Evolutionary conservation across 2,113 vertebrate species (phyloP), one percentile per base, ranked within the genome.

Genomic region (Pteruthius melanotis): DNA sequence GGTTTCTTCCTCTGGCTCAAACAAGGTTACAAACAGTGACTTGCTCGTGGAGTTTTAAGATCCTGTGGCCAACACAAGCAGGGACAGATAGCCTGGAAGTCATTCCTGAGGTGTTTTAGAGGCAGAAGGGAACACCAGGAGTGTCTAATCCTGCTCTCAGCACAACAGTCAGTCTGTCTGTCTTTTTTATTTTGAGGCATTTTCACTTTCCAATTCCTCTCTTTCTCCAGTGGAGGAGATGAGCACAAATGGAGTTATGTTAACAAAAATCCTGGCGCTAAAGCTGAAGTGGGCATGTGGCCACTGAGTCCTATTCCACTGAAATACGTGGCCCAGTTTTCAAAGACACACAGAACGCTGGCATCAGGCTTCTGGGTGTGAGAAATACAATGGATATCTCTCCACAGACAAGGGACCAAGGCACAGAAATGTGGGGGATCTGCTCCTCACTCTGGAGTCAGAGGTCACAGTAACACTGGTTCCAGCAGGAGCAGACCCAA

Each of bases 341-440:
- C 78, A 54, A 39, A 91, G 69, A 27, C 30, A 50, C 21, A 21
- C 2, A 20, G 12, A 27, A 35, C 30, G 10, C 5, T 7, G 39
- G 47, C 63, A 87, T 7, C 27, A 21, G 70, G 26, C 33, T 37
- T 22, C 21, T 50, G 44, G 15, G 37, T 20, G 63, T 14, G 65
- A 83, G 40, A 19, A 45, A 5, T 2, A 17, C 2, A 30, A 52
- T 1, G 64, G 42, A 11, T 33, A 18, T 6, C 45, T 11, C 14
- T 5, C 28, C 53, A 44, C 0, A 54, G n/a, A 11, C 31, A 39
- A 53, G 31, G n/a, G 30, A 65, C 8, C 0, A 1, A 37, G 49
- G n/a, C 45, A 40, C 39, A 59, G 64, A 7, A n/a, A 44, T 0
- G 37, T 2, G 28, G 10, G 75, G 60, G 45, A 66, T 37, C 54